Percentiles rank a stretch among this genome's conserved stretches.
phyloP scores from a whole-genome alignment of 2,797 vertebrate species.

The Tinamus major region DNA sequence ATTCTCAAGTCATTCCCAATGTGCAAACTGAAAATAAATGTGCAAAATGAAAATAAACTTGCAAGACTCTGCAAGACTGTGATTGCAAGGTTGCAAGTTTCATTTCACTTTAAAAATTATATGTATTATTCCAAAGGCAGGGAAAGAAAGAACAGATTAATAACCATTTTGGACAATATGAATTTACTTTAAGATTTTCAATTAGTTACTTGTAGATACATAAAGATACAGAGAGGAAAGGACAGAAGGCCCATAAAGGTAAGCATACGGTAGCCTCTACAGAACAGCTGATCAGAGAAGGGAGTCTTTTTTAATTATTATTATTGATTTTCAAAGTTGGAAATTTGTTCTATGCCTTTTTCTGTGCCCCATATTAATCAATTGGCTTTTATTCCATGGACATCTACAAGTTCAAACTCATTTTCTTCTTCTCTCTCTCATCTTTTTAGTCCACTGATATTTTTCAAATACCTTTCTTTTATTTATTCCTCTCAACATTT shows the following conservation, averaged over 20 bases:
- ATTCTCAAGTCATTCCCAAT: neutral
- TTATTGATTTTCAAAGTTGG: neutral
- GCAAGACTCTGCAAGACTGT: too few relatives aligned
- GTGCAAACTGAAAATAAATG: neutral
- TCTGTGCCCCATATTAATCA: neutral
- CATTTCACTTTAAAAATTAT: neutral
- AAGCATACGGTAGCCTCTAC: neutral
- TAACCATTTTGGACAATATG: neutral
- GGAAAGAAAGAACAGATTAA: neutral
- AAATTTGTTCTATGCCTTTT: fast-evolving
- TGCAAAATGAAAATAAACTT: too few relatives aligned
- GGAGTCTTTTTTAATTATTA: neutral
- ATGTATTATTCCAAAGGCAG: too few relatives aligned
- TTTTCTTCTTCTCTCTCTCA: neutral
- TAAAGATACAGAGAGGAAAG: neutral
- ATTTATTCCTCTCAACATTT: neutral
- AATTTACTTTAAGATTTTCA: neutral
- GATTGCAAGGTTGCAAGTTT: too few relatives aligned
- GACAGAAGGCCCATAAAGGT: neutral
- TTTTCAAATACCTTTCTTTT: neutral
- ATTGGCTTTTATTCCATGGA: neutral
- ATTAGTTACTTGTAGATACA: neutral
- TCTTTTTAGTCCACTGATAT: neutral
- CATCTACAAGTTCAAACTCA: neutral
- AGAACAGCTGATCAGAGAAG: neutral